Evolutionary conservation across 1,140 invertebrate species (phyloP), one percentile per base, ranked within the genome.

Genomic region (Aphaenogaster floridana): DNA sequence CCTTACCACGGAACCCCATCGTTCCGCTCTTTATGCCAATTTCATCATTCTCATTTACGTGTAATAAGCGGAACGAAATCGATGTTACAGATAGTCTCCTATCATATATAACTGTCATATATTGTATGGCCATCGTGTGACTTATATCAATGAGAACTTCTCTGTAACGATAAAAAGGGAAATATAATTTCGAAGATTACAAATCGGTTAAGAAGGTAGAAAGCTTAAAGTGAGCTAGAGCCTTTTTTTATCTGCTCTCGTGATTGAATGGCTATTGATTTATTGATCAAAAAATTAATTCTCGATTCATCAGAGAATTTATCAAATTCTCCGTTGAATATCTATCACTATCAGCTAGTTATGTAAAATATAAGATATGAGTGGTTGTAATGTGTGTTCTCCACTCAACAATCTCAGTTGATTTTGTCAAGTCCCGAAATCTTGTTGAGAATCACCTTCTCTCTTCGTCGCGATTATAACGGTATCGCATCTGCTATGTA

Each of bases 1-100:
- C 63, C 80, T 54, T 61, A 64, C 86, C 64, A 59, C 79, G 76
- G 45, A 89, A 89, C 78, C 39, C 69, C 77, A 63, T 87, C 74
- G 77, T 89, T 77, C 66, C 85, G 66, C 59, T 78, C 86, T 89
- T 90, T 74, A 89, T 63, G 39, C 76, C 77, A 88, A 89, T 89
- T 84, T 80, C 85, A 86, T 87, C 79, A 76, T 80, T 71, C 77
- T 84, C 72, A 50, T 64, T 79, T 77, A 63, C 57, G 74, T 59
- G 17, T 63, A 61, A 84, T 61, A 28, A 48, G 6, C 54, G 54
- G 42, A 13, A 17, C 39, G 50, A 28, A 39, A 59, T 28, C 17
- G 21, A 61, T 21, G 39, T 61, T 36, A 50, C 52, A 68, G 7
- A 68, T 48, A 42, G n/a, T 45, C 52, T 45, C 15, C 2, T 48